These are phyloP conservation scores for Enteromius paludinosus DNA, from an alignment of 2,797 vertebrate genomes.

Conservation along the genomic window DNA sequence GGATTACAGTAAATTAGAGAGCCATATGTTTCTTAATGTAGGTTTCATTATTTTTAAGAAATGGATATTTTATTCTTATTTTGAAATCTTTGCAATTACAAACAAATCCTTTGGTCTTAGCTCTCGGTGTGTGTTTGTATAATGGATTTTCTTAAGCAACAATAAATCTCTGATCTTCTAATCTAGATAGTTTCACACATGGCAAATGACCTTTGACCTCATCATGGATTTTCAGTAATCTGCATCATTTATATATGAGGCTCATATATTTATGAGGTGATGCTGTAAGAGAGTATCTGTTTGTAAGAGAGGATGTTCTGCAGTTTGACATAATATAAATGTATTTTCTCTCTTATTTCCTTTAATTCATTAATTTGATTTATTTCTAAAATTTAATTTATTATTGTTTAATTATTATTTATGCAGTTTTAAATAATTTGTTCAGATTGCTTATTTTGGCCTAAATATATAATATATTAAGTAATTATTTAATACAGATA, in stretches of 20 bases:
- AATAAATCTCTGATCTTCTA: slow-evolving; percentile 61
- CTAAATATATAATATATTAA: neutral
- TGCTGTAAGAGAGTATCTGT: slow-evolving; percentile 8
- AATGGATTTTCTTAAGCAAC: slow-evolving; percentile 64
- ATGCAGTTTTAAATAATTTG: neutral
- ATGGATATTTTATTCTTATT: slow-evolving; percentile 45
- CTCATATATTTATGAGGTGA: slow-evolving; percentile 11
- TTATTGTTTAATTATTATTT: neutral
- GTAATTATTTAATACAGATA: neutral
- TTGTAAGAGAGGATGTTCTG: neutral
- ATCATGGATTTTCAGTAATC: neutral
- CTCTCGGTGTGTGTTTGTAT: slow-evolving; percentile 58
- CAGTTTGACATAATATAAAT: neutral
- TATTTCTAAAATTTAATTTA: neutral
- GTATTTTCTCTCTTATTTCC: neutral
- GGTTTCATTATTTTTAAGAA: neutral
- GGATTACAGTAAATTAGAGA: neutral
- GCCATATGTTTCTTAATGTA: slow-evolving; percentile 2
- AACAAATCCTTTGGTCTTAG: neutral
- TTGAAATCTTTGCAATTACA: neutral
- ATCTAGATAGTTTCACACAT: slow-evolving; percentile 49
- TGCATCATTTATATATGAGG: slow-evolving; percentile 7
- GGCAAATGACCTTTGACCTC: slow-evolving; percentile 23
- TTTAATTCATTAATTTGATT: neutral
- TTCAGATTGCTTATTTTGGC: neutral